These are phyloP conservation scores for Agelastica alni DNA, from an alignment of 2,888 invertebrate species.

Conservation along the genomic window DNA sequence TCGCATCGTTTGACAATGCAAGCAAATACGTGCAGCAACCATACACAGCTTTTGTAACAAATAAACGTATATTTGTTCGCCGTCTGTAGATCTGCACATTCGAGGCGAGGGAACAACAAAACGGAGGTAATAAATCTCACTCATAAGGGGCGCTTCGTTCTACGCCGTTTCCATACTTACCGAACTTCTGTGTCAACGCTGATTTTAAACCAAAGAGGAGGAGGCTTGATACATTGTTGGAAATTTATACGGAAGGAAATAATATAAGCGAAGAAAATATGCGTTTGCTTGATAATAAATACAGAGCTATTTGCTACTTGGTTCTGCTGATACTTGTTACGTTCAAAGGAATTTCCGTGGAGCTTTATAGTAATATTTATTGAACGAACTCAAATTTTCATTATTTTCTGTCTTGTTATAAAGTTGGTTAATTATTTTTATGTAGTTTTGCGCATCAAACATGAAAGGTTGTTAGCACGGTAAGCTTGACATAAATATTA, in stretches of 20 bases:
- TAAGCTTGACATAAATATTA: too few relatives aligned
- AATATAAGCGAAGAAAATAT: slow-evolving; percentile 23
- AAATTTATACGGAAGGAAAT: slow-evolving; percentile 22
- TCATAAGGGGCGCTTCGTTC: slow-evolving; percentile 30
- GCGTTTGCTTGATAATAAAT: slow-evolving; percentile 18
- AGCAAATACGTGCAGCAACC: neutral
- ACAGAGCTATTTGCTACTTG: slow-evolving; percentile 3
- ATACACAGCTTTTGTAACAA: slow-evolving; percentile 11
- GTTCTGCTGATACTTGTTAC: neutral
- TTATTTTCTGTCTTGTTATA: too few relatives aligned
- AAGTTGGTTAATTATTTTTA: too few relatives aligned
- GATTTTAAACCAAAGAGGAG: slow-evolving; percentile 41
- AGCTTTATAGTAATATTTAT: too few relatives aligned
- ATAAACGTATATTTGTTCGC: slow-evolving; percentile 30
- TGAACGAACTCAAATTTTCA: too few relatives aligned
- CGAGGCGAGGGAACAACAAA: slow-evolving; percentile 30
- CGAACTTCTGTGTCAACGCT: slow-evolving; percentile 39
- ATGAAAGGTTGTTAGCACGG: too few relatives aligned
- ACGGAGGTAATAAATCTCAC: slow-evolving; percentile 39
- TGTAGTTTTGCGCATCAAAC: too few relatives aligned
- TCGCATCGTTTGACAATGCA: neutral
- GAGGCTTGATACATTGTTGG: slow-evolving; percentile 32
- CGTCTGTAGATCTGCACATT: slow-evolving; percentile 29
- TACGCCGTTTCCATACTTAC: slow-evolving; percentile 34
- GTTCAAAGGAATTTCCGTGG: too few relatives aligned